Conservation (phyloP, 2,797 vertebrate genomes). For the Dallia pectoralis region DNA sequence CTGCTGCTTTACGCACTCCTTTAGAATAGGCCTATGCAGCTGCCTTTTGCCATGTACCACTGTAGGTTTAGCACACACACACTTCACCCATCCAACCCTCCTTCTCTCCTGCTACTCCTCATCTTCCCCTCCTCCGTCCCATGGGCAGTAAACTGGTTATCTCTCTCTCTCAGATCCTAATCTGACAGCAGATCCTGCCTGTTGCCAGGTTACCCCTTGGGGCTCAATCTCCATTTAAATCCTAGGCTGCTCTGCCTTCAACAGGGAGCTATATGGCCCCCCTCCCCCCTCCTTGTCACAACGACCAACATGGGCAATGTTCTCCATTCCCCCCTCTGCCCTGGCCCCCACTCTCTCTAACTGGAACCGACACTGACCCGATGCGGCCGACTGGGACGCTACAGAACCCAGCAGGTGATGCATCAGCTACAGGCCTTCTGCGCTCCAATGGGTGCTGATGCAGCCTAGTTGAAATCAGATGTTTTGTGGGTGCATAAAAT, state of each 20-base stretch:
- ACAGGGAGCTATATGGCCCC: no score
- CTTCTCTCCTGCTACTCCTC: slow-evolving; percentile 42
- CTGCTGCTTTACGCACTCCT: slow-evolving; percentile 52
- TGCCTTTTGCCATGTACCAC: slow-evolving; percentile 63
- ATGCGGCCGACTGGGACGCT: slow-evolving; percentile 30
- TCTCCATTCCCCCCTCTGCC: slow-evolving; percentile 31
- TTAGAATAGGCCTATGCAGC: slow-evolving; percentile 69
- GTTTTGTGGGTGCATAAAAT: background rate
- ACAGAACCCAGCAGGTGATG: slow-evolving; percentile 58
- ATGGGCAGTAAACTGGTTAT: slow-evolving; percentile 91
- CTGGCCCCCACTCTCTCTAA: slow-evolving; percentile 20
- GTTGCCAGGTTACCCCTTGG: slow-evolving; percentile 89
- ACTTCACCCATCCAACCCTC: slow-evolving; percentile 62
- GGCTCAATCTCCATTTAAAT: slow-evolving; percentile 78
- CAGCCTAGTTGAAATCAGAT: background rate
- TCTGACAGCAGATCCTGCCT: slow-evolving; percentile 92
- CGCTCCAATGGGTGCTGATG: slow-evolving; percentile 13
- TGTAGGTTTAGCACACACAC: slow-evolving; percentile 68
- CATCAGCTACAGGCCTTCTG: slow-evolving; percentile 44
- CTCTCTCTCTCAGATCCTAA: slow-evolving; percentile 95
- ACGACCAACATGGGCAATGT: slow-evolving; percentile 61
- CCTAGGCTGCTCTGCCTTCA: slow-evolving; percentile 43
- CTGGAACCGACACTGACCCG: slow-evolving; percentile 16
- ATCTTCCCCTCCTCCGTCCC: slow-evolving; percentile 70
- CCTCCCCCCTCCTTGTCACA: slow-evolving; percentile 65